Evolutionary conservation across 2,797 vertebrate genomes (phyloP).

Genomic region (Acanthis flammea): DNA sequence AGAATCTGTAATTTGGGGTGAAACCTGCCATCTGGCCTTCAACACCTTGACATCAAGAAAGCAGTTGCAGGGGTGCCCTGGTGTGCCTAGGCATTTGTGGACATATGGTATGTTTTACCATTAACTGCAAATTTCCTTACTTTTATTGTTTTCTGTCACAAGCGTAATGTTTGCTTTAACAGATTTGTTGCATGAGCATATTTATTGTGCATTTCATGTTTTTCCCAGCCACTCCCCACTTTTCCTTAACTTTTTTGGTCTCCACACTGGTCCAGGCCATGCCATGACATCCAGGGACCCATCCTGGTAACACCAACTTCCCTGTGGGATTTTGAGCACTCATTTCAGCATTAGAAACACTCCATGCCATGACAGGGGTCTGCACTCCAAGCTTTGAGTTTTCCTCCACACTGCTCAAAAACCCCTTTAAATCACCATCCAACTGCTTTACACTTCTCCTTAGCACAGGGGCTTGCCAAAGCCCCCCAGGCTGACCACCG

Average conservation of each 20-base stretch:
- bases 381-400: not conserved
- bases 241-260: not conserved
- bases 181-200: not conserved
- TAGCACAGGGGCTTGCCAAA: not conserved
- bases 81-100: not conserved
- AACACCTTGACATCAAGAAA: constrained; percentile 45
- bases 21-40: constrained; percentile 52
- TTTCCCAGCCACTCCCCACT: not conserved
- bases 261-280: not conserved
- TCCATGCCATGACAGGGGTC: rapidly evolving
- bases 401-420: not conserved
- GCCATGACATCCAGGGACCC: rapidly evolving
- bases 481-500: not conserved
- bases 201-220: not conserved
- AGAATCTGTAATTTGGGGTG: constrained; percentile 42
- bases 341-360: not conserved
- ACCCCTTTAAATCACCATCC: not conserved
- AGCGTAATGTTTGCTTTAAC: constrained; percentile 12
- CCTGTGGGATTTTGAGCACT: not conserved
- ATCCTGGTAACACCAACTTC: rapidly evolving
- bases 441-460: not conserved
- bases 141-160: constrained; percentile 35
- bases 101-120: constrained; percentile 24
- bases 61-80: not conserved
- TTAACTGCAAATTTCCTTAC: constrained; percentile 42